phyloP scores from a whole-genome alignment of 2,113 vertebrate genomes.

The Centrocercus urophasianus region DNA sequence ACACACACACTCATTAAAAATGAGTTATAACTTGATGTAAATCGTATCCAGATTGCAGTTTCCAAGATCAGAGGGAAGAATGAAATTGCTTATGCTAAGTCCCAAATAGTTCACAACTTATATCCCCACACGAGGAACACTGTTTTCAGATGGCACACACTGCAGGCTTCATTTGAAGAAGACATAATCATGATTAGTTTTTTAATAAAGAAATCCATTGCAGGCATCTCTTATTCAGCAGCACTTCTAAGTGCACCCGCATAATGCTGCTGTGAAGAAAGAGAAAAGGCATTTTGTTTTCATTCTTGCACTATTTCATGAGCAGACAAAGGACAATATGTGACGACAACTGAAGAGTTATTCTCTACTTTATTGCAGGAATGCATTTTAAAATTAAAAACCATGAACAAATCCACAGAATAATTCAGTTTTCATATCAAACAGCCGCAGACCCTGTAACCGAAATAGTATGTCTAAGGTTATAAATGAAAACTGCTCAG shows the following conservation, averaged over 20 bases:
- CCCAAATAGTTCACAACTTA: conserved; percentile 52
- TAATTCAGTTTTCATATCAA: conserved; percentile 93
- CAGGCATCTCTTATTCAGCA: conserved; percentile 51
- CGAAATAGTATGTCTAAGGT: conserved; percentile 93
- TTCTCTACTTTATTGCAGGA: conserved; percentile 76
- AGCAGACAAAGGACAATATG: conserved; percentile 62
- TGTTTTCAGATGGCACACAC: conserved; percentile 39
- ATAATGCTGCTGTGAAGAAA: conserved; percentile 40
- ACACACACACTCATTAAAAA: conserved; percentile 46
- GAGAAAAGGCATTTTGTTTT: conserved; percentile 65
- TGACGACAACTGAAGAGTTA: conserved; percentile 73
- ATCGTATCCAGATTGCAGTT: conserved; percentile 54
- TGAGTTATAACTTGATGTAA: conserved; percentile 61
- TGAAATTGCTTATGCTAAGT: conserved; percentile 52
- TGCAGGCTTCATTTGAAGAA: conserved; percentile 46
- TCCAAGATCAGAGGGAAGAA: conserved; percentile 61
- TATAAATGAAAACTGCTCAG: conserved; percentile 96
- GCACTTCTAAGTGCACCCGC: conserved; percentile 52
- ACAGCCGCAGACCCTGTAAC: conserved; percentile 90
- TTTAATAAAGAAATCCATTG: conserved; percentile 71
- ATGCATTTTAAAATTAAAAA: conserved; percentile 87
- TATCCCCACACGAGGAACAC: background rate
- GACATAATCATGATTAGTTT: conserved; percentile 47
- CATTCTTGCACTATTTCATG: conserved; percentile 65
- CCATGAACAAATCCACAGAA: conserved; percentile 85